phyloP scores from a whole-genome alignment of 2,888 invertebrate genomes.

The Panzeria rudis region DNA sequence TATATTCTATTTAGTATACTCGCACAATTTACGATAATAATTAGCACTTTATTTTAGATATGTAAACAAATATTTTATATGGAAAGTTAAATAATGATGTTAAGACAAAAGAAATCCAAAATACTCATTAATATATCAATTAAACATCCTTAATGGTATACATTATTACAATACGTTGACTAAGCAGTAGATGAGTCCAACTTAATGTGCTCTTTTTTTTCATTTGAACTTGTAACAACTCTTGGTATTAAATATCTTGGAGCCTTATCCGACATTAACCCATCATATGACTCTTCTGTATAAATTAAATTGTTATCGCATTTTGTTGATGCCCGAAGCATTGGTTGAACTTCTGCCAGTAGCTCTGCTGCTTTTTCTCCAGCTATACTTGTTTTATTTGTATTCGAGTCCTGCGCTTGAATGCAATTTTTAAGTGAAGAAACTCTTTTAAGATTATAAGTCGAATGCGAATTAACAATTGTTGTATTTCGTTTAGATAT shows the following conservation, averaged over 20 bases:
- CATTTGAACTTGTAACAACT: slow-evolving; percentile 61
- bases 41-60: slow-evolving; percentile 41
- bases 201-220: slow-evolving; percentile 72
- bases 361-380: slow-evolving; percentile 78
- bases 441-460: slow-evolving; percentile 80
- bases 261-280: slow-evolving; percentile 68
- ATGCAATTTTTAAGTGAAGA: slow-evolving; percentile 58
- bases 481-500: slow-evolving; percentile 76
- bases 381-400: slow-evolving; percentile 70
- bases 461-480: slow-evolving; percentile 78
- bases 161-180: slow-evolving; percentile 29
- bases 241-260: slow-evolving; percentile 71
- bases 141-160: slow-evolving; percentile 3
- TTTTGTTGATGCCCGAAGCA: slow-evolving; percentile 83
- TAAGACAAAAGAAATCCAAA: slow-evolving; percentile 4
- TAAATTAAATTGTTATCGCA: slow-evolving; percentile 40
- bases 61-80: slow-evolving; percentile 20
- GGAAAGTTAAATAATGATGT: slow-evolving; percentile 17
- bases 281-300: slow-evolving; percentile 55
- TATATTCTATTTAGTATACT: too few relatives aligned
- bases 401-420: neutral
- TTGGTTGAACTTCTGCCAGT: slow-evolving; percentile 84
- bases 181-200: slow-evolving; percentile 70
- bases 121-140: neutral
- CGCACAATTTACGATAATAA: neutral